Evolutionary conservation across 64 coral and sea anemone species (phyloP), one percentile per base, ranked within the genome.

Genomic region (Hydrozoanthus tunicans): DNA sequence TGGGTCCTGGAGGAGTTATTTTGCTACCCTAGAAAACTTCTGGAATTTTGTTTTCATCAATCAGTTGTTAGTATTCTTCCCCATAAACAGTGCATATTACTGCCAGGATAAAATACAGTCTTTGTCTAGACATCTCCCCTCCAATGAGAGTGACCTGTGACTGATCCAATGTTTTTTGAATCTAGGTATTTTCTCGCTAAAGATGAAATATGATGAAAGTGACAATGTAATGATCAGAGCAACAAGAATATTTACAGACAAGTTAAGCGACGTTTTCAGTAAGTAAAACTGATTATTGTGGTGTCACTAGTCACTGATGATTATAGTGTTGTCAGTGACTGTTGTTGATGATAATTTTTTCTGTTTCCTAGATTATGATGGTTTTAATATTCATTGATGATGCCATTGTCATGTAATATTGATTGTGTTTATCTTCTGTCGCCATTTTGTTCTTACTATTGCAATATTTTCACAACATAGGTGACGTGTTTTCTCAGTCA

Each of bases 131-230:
- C 32, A 43, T 43, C 32, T 43, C 32, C 32, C 32, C 32, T 43
- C 32, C 32, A 43, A 43, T 70, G 65, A 51, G 23, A 23, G 2
- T 73, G 8, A 52, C 25, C 4, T 64, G 13, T 73, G 53, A 53
- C 12, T 61, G 11, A 78, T 54, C 10, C 77, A 7, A 64, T 60
- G 7, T 20, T 90, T 66, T 77, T 11, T 12, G 5, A 26, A n/a
- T 91, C 4, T 85, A 95, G 94, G 97, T 71, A 90, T 99, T 1
- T 99, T 99, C 64, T 91, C 83, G 51, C 85, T 99, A 6, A 99
- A 99, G 90, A 96, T 95, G 90, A 99, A 99, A 80, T 99, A 99
- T 90, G 97, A 99, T 90, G 97, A 99, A 94, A 99, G 97, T 90
- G 97, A 99, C 77, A 96, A 99, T 84, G 73, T 99, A 20, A 77